Conservation (phyloP, 2,797 vertebrate species). For the Austrolebias charrua region DNA sequence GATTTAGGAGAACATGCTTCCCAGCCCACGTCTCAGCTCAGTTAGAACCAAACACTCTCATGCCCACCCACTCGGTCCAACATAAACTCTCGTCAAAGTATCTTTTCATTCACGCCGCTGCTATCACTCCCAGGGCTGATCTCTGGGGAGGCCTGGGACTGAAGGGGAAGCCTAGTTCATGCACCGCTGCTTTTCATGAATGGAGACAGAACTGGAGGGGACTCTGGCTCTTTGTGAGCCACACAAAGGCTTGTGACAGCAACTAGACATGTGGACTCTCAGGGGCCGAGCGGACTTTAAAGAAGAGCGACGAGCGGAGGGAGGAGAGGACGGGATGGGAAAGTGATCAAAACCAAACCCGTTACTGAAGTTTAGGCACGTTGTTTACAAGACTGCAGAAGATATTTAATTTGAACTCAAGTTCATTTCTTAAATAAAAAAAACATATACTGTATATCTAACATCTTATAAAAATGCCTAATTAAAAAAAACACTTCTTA, state of each 20-base stretch:
- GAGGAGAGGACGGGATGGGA: conserved; percentile 11
- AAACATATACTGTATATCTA: no score
- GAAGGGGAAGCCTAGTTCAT: conserved; percentile 65
- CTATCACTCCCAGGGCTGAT: conserved; percentile 53
- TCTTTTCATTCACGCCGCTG: conserved; percentile 60
- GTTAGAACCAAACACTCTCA: conserved; percentile 22
- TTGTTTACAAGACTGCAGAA: not conserved
- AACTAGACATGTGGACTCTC: conserved; percentile 59
- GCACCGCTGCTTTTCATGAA: conserved; percentile 68
- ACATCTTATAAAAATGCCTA: no score
- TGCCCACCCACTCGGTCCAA: conserved; percentile 34
- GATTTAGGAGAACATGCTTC: conserved; percentile 10
- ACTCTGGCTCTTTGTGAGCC: conserved; percentile 68
- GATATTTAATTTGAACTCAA: no score
- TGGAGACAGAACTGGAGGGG: conserved; percentile 66
- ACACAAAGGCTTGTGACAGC: conserved; percentile 75
- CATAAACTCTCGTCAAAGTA: conserved; percentile 31
- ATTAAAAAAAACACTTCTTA: no score
- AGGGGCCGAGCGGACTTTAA: conserved; percentile 41
- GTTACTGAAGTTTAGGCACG: not conserved
- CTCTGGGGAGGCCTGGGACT: conserved; percentile 47
- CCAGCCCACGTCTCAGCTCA: conserved; percentile 30
- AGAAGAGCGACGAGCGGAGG: conserved; percentile 25
- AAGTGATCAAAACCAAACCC: conserved; percentile 8
- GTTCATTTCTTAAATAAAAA: no score